These are phyloP conservation scores for Palythoa heliodiscus DNA, from an alignment of 92 coral and sea anemone species.

Conservation along the genomic window DNA sequence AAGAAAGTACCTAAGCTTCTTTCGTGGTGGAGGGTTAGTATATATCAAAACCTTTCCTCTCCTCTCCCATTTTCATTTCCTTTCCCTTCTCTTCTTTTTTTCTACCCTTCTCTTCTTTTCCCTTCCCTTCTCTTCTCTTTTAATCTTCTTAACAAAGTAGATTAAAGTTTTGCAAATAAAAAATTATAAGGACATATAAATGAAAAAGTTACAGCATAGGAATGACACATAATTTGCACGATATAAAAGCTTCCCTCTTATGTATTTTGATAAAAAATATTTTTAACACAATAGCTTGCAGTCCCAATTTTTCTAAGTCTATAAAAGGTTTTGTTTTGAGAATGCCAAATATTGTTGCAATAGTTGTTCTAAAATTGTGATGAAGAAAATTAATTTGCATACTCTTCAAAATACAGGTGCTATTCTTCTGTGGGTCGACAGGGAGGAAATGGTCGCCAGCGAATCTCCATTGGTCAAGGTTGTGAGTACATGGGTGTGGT, in stretches of 20 bases:
- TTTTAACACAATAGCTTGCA: too few species aligned
- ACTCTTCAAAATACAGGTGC: constrained; percentile 51
- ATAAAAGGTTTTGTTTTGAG: too few species aligned
- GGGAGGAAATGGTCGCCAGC: constrained; percentile 58
- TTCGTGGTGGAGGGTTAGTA: constrained; percentile 82
- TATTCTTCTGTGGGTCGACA: constrained; percentile 88
- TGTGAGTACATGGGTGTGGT: constrained; percentile 79
- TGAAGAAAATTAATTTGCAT: background rate
- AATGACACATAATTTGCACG: too few species aligned
- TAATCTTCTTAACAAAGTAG: too few species aligned
- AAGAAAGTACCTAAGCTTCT: constrained; percentile 72
- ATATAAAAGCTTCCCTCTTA: too few species aligned
- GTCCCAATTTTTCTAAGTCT: too few species aligned
- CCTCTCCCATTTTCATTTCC: background rate
- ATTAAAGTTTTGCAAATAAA: too few species aligned
- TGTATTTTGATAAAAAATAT: too few species aligned
- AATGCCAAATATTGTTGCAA: too few species aligned
- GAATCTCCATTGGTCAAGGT: constrained; percentile 81
- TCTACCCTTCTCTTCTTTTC: background rate
- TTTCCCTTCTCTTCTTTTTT: background rate
- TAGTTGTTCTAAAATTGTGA: too few species aligned
- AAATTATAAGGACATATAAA: too few species aligned
- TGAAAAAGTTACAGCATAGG: too few species aligned
- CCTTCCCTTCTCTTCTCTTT: background rate
- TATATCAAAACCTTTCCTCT: background rate